phyloP scores from a whole-genome alignment of 2,797 vertebrate genomes.

The Alcedo atthis region DNA sequence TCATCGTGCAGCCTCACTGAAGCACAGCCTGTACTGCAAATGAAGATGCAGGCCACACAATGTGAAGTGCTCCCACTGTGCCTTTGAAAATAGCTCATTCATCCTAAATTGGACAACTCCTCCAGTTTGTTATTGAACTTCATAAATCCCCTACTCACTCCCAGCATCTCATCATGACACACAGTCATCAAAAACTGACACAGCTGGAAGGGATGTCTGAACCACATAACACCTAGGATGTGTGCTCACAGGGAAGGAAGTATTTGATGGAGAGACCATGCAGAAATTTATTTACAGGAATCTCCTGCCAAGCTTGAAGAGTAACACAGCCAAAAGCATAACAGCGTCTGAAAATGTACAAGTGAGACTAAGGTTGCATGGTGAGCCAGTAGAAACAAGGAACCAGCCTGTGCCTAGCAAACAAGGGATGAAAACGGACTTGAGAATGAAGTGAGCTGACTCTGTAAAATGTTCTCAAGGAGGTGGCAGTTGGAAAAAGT shows the following conservation, averaged over 20 bases:
- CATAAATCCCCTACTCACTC: not conserved
- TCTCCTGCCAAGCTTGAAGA: not conserved
- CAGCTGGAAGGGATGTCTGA: constrained; percentile 1
- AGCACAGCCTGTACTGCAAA: not conserved
- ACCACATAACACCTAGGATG: not conserved
- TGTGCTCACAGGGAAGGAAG: not conserved
- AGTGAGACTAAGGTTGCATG: not conserved
- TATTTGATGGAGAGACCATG: not conserved
- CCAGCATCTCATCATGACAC: not conserved
- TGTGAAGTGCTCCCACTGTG: not conserved
- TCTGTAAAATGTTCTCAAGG: not conserved
- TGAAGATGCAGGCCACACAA: constrained; percentile 1
- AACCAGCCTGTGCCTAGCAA: not conserved
- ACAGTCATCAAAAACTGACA: constrained; percentile 7
- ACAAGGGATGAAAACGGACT: not conserved
- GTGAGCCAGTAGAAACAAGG: not conserved
- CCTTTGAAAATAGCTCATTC: constrained; percentile 31
- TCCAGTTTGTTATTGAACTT: constrained; percentile 1
- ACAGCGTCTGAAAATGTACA: not conserved
- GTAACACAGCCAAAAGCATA: not conserved
- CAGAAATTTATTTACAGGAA: not conserved
- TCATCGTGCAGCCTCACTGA: not conserved
- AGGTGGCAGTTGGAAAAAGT: not conserved
- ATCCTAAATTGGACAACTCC: constrained; percentile 30
- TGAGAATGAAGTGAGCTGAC: not conserved